Conservation (phyloP, 2,113 vertebrate species). For the Coptodon rendalli region DNA sequence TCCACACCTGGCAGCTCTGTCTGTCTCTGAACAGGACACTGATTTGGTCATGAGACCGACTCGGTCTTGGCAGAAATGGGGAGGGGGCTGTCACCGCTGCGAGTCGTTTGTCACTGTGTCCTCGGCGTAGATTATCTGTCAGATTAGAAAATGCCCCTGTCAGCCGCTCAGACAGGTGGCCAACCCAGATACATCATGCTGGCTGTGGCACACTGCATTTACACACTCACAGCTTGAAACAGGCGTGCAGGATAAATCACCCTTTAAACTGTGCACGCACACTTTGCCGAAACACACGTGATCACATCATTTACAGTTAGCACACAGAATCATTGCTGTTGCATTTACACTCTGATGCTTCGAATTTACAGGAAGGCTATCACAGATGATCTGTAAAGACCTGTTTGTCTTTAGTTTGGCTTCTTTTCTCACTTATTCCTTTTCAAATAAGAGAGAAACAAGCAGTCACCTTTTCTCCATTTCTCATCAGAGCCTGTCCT, state of each 20-base stretch:
- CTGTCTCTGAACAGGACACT: neutral
- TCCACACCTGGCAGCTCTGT: neutral
- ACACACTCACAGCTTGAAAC: neutral
- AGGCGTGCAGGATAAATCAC: neutral
- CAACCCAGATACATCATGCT: conserved; percentile 51
- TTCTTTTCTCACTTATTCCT: neutral
- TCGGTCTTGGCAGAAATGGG: conserved; percentile 1
- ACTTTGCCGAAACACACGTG: neutral
- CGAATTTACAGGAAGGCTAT: neutral
- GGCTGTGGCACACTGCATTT: neutral
- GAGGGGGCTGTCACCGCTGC: neutral
- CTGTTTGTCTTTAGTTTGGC: neutral
- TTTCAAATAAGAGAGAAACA: neutral
- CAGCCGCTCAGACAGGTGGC: conserved; percentile 54
- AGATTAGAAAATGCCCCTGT: conserved; percentile 69
- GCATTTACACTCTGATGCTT: neutral
- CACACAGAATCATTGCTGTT: neutral
- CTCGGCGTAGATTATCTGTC: conserved; percentile 70
- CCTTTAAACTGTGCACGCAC: neutral
- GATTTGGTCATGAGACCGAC: conserved; percentile 15
- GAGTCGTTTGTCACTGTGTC: conserved; percentile 65
- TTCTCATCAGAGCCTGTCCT: neutral
- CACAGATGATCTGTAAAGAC: neutral
- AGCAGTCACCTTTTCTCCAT: neutral
- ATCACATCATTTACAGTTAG: neutral